phyloP scores from a whole-genome alignment of 2,113 vertebrate genomes.

The Rana temporaria region DNA sequence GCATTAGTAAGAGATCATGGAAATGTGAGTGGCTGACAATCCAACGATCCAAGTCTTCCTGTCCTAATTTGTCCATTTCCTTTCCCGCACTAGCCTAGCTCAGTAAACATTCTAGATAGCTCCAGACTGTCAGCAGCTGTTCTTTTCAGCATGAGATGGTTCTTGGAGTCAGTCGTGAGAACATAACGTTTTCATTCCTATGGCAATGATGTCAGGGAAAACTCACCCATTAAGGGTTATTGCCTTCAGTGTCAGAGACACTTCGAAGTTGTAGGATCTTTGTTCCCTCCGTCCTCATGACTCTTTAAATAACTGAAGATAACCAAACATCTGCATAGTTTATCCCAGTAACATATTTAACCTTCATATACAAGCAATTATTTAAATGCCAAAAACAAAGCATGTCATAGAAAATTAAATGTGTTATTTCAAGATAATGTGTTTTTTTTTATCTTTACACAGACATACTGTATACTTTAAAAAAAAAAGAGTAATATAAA shows the following conservation, averaged over 20 bases:
- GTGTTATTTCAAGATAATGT: background rate
- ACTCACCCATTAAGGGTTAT: constrained; percentile 37
- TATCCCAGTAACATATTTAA: constrained; percentile 10
- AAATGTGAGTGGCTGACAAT: constrained; percentile 36
- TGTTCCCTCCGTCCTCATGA: background rate
- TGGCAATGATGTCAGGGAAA: constrained; percentile 46
- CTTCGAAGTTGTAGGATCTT: constrained; percentile 1
- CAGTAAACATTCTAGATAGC: constrained; percentile 34
- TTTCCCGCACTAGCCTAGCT: background rate
- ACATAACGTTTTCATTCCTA: constrained; percentile 43
- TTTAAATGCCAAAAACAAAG: background rate
- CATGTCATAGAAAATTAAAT: background rate
- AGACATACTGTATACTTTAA: background rate
- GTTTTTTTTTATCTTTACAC: background rate
- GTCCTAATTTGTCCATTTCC: constrained; percentile 55
- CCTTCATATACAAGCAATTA: background rate
- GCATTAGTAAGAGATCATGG: constrained; percentile 32
- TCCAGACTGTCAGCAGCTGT: constrained; percentile 51
- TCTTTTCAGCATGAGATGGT: constrained; percentile 15
- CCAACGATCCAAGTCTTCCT: constrained; percentile 24
- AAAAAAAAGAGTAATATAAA: background rate
- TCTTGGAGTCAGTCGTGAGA: constrained; percentile 49
- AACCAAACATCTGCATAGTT: constrained; percentile 14
- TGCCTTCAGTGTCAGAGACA: constrained; percentile 43
- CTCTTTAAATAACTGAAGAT: constrained; percentile 18